Evolutionary conservation across 2,113 vertebrate genomes (phyloP).

Genomic region (Anoplopoma fimbria): DNA sequence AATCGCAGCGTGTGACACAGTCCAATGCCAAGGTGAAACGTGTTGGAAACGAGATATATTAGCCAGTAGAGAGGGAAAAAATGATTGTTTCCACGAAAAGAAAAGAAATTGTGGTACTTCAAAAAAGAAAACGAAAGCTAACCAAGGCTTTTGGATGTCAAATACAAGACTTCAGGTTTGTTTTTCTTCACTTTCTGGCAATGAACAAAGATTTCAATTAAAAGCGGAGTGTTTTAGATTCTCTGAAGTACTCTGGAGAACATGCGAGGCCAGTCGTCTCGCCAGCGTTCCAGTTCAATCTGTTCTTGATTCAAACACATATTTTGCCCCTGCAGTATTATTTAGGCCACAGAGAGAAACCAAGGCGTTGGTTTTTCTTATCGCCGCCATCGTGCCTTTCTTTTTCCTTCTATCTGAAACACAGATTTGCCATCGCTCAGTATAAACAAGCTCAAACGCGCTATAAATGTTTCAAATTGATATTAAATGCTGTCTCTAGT

Average conservation of each 20-base stretch:
- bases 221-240: not conserved
- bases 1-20: constrained; percentile 45
- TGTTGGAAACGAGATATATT: constrained; percentile 27
- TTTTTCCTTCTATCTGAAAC: constrained; percentile 39
- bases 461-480: constrained; percentile 77
- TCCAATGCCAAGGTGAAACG: constrained; percentile 32
- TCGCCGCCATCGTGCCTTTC: not conserved
- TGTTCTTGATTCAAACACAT: constrained; percentile 27
- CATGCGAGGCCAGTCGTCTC: constrained; percentile 2
- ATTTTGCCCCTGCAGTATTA: constrained; percentile 32
- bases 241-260: constrained; percentile 9
- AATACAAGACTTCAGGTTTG: constrained; percentile 14
- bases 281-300: constrained; percentile 21
- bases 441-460: constrained; percentile 71
- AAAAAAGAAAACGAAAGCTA: not conserved
- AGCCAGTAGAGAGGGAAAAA: not conserved
- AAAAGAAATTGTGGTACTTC: constrained; percentile 1
- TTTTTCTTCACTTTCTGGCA: too few relatives aligned
- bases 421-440: constrained; percentile 57
- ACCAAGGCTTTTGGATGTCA: constrained; percentile 6
- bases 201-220: not conserved
- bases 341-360: constrained; percentile 44
- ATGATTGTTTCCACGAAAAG: not conserved
- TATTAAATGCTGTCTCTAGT: constrained; percentile 74
- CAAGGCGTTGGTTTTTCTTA: constrained; percentile 7